Percentiles rank a stretch among this genome's conserved stretches.
Evolutionary conservation across 2,113 vertebrate genomes (phyloP).

Genomic region (Edolisoma coerulescens): DNA sequence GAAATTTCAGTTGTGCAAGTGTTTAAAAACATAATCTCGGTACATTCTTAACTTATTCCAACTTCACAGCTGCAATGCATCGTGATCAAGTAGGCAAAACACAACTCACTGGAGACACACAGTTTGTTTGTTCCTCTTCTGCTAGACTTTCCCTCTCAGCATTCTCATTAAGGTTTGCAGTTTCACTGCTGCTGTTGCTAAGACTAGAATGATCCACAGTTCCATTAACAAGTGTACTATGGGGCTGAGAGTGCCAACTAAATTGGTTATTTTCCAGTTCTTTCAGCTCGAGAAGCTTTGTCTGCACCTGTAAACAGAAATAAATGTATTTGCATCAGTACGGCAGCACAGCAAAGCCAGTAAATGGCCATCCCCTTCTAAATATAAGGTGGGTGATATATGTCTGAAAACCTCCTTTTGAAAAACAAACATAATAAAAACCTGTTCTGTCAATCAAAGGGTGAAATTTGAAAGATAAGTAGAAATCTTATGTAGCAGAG

Average conservation of each 20-base stretch:
- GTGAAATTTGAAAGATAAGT: background rate
- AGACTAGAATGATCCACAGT: slow-evolving; percentile 78
- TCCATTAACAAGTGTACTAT: slow-evolving; percentile 81
- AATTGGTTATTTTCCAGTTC: slow-evolving; percentile 82
- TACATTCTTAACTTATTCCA: background rate
- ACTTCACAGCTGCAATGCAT: slow-evolving; percentile 2
- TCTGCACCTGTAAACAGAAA: slow-evolving; percentile 80
- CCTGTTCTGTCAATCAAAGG: background rate
- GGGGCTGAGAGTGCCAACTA: slow-evolving; percentile 82
- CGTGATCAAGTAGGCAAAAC: background rate
- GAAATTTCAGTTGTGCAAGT: background rate
- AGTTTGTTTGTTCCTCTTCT: slow-evolving; percentile 66
- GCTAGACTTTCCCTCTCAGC: slow-evolving; percentile 65
- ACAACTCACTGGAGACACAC: slow-evolving; percentile 72
- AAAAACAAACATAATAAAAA: background rate
- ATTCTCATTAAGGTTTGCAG: slow-evolving; percentile 77
- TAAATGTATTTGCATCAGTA: background rate
- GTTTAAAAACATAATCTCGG: slow-evolving; percentile 12
- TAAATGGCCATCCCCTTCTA: background rate
- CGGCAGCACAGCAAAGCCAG: background rate
- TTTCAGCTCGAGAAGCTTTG: slow-evolving; percentile 85
- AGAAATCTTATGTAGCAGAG: background rate
- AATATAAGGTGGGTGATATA: background rate
- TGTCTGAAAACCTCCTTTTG: background rate
- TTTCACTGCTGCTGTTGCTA: slow-evolving; percentile 81